Evolutionary conservation across 92 coral and sea anemone species (phyloP), one percentile per base, ranked within the genome.

Genomic region (Siderastrea radians): DNA sequence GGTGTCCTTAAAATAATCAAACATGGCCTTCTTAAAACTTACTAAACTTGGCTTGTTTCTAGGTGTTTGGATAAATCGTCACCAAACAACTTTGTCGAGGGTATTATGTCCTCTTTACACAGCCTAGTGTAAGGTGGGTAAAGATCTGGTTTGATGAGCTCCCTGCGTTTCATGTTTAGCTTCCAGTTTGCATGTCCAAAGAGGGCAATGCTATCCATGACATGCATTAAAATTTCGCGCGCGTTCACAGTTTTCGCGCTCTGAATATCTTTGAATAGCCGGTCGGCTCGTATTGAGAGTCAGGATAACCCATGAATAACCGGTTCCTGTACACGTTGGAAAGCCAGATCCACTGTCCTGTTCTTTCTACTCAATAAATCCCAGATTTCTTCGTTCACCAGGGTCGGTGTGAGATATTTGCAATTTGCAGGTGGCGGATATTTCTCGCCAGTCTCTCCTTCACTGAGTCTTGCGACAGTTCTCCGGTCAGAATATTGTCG

Each of bases 371-470:
- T 26, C 38, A 26, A 26, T 11, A 90, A 38, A 26, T 90, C 93
- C 88, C 88, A 91, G 15, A 86, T 86, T 68, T 91, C 91, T 72
- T 91, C 87, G 48, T 81, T 81, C 49, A 91, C 90, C 74, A 78
- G 11, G 9, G 79, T 86, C 17, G 87, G 5, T 6, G 54, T 54
- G 47, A 84, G 79, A 8, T 78, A 68, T 85, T 77, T 77, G 51
- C 87, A 80, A 79, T 87, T 91, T 61, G 84, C 79, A 10, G 88
- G 94, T 6, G 94, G 91, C 7, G 81, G 85, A 74, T 90, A 90
- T 60, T 80, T 90, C 82, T 86, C 93, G 49, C 87, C 91, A n/a
- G n/a, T 53, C 79, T 80, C 67, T 80, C 91, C 19, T 90, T 90
- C 53, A 58, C 86, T 52, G 86, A 77, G n/a, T 74, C 80, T 26